Evolutionary conservation across 2,888 invertebrate genomes (phyloP).

Genomic region (Selenia dentaria): DNA sequence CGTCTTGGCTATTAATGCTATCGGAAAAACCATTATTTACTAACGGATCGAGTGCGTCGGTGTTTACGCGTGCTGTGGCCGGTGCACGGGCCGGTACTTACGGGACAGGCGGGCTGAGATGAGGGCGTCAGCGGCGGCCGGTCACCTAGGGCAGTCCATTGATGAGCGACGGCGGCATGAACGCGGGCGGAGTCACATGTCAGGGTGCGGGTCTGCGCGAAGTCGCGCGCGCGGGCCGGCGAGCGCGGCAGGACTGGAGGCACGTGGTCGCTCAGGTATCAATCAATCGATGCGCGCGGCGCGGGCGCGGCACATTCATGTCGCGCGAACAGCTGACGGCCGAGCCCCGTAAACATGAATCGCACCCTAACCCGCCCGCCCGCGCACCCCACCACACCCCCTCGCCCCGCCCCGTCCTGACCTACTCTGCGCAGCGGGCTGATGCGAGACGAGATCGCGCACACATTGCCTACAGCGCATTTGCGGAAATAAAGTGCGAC

Average conservation of each 20-base stretch:
- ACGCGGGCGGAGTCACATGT: slow-evolving; percentile 53
- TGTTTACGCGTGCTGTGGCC: slow-evolving; percentile 43
- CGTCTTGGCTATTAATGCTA: slow-evolving; percentile 54
- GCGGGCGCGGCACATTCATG: slow-evolving; percentile 79
- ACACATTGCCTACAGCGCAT: slow-evolving; percentile 2
- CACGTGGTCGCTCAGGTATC: slow-evolving; percentile 68
- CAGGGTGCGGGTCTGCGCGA: slow-evolving; percentile 34
- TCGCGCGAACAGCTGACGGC: slow-evolving; percentile 80
- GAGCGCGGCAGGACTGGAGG: slow-evolving; percentile 65
- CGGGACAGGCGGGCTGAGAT: slow-evolving; percentile 34
- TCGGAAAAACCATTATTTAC: slow-evolving; percentile 62
- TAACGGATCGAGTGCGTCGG: slow-evolving; percentile 47
- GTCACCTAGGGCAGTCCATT: slow-evolving; percentile 77
- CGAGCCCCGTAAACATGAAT: slow-evolving; percentile 81
- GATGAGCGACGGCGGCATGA: slow-evolving; percentile 54
- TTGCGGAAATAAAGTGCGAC: slow-evolving; percentile 16
- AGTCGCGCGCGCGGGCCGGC: slow-evolving; percentile 65
- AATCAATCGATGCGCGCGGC: slow-evolving; percentile 75
- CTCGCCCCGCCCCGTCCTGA: slow-evolving; percentile 40
- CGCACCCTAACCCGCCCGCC: slow-evolving; percentile 47
- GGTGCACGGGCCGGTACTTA: slow-evolving; percentile 26
- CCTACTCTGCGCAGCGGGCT: slow-evolving; percentile 51
- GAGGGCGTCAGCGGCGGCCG: slow-evolving; percentile 43
- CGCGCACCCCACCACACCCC: slow-evolving; percentile 28
- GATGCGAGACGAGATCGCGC: slow-evolving; percentile 5